Base-by-base conservation (phyloP, 1,140 invertebrate species). In the Mactra quadrangularis region DNA sequence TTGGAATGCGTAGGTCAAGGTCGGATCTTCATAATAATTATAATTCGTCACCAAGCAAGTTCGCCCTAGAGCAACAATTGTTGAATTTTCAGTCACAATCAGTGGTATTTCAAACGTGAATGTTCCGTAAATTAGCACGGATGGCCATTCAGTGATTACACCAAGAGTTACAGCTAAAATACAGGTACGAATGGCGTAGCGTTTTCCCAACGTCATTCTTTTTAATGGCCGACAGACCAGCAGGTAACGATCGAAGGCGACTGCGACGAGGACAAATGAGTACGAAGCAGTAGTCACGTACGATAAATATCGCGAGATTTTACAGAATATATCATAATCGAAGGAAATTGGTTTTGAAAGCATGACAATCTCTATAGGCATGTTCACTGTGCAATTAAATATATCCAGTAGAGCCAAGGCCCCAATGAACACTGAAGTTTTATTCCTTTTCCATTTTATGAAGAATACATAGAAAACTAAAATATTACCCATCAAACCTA, bases 341-440 rank as follows among this genome's bases (percentile, higher is more conserved):
- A 66, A 78, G 2, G 76, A 60, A 25, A 78, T 25, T 15, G 76
- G 76, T 41, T 33, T 78, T 1, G 60, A 62, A 3, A 78, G 31
- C 13, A 78, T 33, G 11, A 59, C 38, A 0, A 78, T 33, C 25
- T 78, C 76, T 29, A 78, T 64, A 19, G 76, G 76, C 60, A 78
- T 78, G 29, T 66, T 78, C n/a, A 78, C 41, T 55, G 60, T 53
- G 22, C 76, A 78, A 38, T 68, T 78, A 31, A 68, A 33, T 2
- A 78, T 35, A 33, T 78, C 76, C 41, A 78, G 55, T 0, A 55
- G 22, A 1, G 60, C 60, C 29, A 78, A 47, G 1, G 76, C 64
- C n/a, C 66, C 55, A 22, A 78, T 78, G 47, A 78, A 78, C 15
- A 78, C 62, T 29, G 45, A 78, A 7, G 76, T 68, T 55, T 78